Percentiles rank a stretch among this genome's conserved stretches.
Evolutionary conservation across 1,140 invertebrate species (phyloP).

Genomic region (Zaprionus inermis): DNA sequence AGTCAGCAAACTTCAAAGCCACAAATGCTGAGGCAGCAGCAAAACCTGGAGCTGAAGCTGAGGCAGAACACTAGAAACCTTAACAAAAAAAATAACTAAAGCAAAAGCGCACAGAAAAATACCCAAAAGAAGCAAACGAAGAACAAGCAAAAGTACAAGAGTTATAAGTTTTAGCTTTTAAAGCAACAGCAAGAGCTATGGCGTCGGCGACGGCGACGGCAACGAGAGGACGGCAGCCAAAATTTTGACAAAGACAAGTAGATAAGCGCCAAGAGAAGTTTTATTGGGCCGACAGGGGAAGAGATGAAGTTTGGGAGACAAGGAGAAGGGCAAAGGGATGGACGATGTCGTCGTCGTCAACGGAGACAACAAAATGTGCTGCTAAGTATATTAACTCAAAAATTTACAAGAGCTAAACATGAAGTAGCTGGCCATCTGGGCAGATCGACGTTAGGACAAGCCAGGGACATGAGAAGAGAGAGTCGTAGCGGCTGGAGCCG

Average conservation of each 20-base stretch:
- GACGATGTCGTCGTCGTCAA: slow-evolving; percentile 47
- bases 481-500: neutral
- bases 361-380: slow-evolving; percentile 70
- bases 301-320: neutral
- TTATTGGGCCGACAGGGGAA: neutral
- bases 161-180: slow-evolving; percentile 71
- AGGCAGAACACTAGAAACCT: slow-evolving; percentile 21
- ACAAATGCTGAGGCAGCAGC: neutral
- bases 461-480: neutral
- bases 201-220: neutral
- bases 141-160: slow-evolving; percentile 71
- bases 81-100: slow-evolving; percentile 70
- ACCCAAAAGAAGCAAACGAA: slow-evolving; percentile 33
- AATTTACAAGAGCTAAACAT: slow-evolving; percentile 74
- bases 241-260: slow-evolving; percentile 73
- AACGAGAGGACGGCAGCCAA: slow-evolving; percentile 31
- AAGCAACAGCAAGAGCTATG: slow-evolving; percentile 35
- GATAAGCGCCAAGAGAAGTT: slow-evolving; percentile 56
- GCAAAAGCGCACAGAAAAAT: slow-evolving; percentile 66
- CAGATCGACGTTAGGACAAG: neutral
- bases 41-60: neutral
- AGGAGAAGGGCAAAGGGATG: slow-evolving; percentile 1
- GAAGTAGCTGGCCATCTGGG: slow-evolving; percentile 54
- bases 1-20: slow-evolving; percentile 79
- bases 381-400: slow-evolving; percentile 79